Evolutionary conservation across 2,888 invertebrate genomes (phyloP), one percentile per base, ranked within the genome.

Genomic region (Aquatica leii): DNA sequence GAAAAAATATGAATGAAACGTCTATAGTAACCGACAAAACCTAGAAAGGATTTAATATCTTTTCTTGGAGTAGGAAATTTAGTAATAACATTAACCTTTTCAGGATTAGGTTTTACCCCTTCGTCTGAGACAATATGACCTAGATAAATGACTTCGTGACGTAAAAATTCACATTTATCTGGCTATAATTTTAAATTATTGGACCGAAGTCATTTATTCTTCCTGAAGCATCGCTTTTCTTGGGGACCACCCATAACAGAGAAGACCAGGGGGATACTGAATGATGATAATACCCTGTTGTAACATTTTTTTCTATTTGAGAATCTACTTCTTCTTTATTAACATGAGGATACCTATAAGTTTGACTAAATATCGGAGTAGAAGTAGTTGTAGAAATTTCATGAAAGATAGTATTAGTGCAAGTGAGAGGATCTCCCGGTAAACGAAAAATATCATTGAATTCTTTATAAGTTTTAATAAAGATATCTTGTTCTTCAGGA

Each of bases 281-380:
- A 6, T 68, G 70, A 51, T 41, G n/a, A 78, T 77, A 1, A 78
- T 76, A 0, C 61, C 62, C 55, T 76, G 51, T 9, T 67, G 20
- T 31, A 77, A 41, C 72, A 77, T n/a, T 72, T 61, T 74, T 65
- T 37, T 70, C 24, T 2, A 76, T 69, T 73, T 77, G 75, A 4
- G 51, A 68, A 2, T 77, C 68, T 0, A 80, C 77, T 66, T 78
- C 79, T n/a, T 51, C 24, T 57, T 75, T 68, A 68, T 78, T 74
- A 14, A 73, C 66, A 18, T 75, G 69, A 0, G 80, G 80, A 55
- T 78, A 79, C 8, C 78, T 66, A 62, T 80, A 80, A 2, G 71
- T 69, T 71, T 78, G 77, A n/a, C n/a, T n/a, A n/a, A n/a, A n/a
- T n/a, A n/a, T n/a, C n/a, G n/a, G n/a, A n/a, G n/a, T n/a, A n/a